phyloP scores from a whole-genome alignment of 2,888 invertebrate genomes.

The Heterodera filipjevi region DNA sequence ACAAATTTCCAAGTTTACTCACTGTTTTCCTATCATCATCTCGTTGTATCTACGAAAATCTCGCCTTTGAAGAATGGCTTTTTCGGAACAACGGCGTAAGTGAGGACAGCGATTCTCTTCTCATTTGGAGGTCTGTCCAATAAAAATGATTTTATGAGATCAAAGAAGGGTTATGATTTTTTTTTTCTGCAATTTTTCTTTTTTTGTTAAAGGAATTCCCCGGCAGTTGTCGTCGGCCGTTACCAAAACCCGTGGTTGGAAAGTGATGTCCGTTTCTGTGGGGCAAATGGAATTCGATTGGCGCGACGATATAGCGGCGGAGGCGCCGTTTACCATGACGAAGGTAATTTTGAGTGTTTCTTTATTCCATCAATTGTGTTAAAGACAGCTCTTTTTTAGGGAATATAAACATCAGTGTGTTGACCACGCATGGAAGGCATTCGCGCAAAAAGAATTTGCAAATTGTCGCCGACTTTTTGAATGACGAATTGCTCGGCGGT shows the following conservation, averaged over 20 bases:
- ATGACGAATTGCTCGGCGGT: slow-evolving; percentile 73
- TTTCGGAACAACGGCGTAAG: slow-evolving; percentile 84
- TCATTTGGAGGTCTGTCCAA: slow-evolving; percentile 77
- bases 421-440: slow-evolving; percentile 81
- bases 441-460: slow-evolving; percentile 85
- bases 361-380: too few species aligned
- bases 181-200: not conserved
- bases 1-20: not conserved
- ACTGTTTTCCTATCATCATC: slow-evolving; percentile 37
- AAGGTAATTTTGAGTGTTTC: slow-evolving; percentile 71
- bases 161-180: not conserved
- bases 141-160: not conserved
- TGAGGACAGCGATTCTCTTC: slow-evolving; percentile 78
- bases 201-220: slow-evolving; percentile 73
- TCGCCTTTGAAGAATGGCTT: slow-evolving; percentile 95
- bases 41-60: slow-evolving; percentile 81
- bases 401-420: slow-evolving; percentile 89
- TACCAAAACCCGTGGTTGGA: slow-evolving; percentile 97
- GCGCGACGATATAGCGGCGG: slow-evolving; percentile 87
- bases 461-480: slow-evolving; percentile 81
- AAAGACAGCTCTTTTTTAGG: slow-evolving; percentile 38
- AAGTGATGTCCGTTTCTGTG: slow-evolving; percentile 77
- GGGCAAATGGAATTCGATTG: slow-evolving; percentile 73
- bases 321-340: slow-evolving; percentile 93
- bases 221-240: slow-evolving; percentile 91